Percentiles rank a stretch among this genome's conserved stretches.
Evolutionary conservation across 2,797 vertebrate genomes (phyloP).

Genomic region (Setipinna tenuifilis): DNA sequence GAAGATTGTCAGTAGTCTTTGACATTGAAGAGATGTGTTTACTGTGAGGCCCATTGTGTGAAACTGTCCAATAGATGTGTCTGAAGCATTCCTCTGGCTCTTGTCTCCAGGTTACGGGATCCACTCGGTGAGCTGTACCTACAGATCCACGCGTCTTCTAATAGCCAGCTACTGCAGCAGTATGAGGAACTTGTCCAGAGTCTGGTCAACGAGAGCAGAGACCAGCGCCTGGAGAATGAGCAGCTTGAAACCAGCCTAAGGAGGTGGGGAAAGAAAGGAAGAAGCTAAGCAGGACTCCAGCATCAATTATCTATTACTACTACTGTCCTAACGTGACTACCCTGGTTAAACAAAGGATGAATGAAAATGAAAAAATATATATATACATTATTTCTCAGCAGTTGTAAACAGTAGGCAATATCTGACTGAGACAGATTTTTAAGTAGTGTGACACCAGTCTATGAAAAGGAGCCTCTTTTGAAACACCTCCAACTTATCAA

Average conservation of each 20-base stretch:
- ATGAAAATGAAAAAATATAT: too few species aligned
- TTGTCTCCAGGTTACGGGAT: slow-evolving; percentile 64
- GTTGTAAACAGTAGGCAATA: not conserved
- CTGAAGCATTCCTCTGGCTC: not conserved
- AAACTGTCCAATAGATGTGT: too few species aligned
- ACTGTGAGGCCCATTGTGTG: not conserved
- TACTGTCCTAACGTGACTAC: too few species aligned
- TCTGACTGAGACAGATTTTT: not conserved
- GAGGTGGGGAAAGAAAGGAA: slow-evolving; percentile 62
- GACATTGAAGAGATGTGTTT: not conserved
- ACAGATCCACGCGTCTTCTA: slow-evolving; percentile 67
- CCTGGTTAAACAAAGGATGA: too few species aligned
- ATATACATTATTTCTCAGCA: not conserved
- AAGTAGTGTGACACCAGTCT: not conserved
- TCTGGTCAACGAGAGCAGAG: slow-evolving; percentile 67
- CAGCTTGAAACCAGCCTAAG: slow-evolving; percentile 74
- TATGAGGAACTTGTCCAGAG: slow-evolving; percentile 73
- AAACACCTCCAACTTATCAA: not conserved
- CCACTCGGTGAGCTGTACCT: slow-evolving; percentile 72
- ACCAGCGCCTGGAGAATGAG: slow-evolving; percentile 69
- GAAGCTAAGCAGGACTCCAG: not conserved
- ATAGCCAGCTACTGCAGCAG: slow-evolving; percentile 66
- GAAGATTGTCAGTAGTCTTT: not conserved
- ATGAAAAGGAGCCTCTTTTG: not conserved
- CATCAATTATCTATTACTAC: too few species aligned